Evolutionary conservation across 92 coral and sea anemone species (phyloP).

Genomic region (Hydrozoanthus gracilis): DNA sequence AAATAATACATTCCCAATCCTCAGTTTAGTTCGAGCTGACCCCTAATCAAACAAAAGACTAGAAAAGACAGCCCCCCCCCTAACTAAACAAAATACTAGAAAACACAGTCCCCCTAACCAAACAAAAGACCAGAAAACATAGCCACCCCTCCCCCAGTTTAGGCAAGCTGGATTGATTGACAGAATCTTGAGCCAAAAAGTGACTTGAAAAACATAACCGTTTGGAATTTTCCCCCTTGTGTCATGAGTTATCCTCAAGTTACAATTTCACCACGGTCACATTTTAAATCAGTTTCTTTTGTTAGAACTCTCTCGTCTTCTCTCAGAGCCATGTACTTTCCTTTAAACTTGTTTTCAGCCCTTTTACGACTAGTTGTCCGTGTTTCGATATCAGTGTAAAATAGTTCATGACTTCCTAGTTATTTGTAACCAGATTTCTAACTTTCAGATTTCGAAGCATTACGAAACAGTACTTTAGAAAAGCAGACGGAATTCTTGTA

Average conservation of each 20-base stretch:
- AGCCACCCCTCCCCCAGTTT: too few species aligned
- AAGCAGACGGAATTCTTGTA: conserved; percentile 92
- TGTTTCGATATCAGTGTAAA: background rate
- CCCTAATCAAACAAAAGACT: background rate
- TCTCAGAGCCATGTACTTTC: background rate
- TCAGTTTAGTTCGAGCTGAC: background rate
- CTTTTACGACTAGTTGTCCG: background rate
- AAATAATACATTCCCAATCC: too few species aligned
- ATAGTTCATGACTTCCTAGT: background rate
- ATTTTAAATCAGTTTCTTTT: too few species aligned
- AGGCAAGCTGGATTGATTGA: too few species aligned
- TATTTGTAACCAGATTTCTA: background rate
- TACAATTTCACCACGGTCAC: too few species aligned
- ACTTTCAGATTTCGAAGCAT: conserved; percentile 92
- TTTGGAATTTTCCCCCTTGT: too few species aligned
- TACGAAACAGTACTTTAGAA: conserved; percentile 94
- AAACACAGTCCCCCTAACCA: background rate
- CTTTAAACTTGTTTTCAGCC: background rate
- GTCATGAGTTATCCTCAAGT: too few species aligned
- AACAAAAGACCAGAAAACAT: background rate
- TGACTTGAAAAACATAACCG: too few species aligned
- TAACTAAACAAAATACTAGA: background rate
- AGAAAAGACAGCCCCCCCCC: background rate
- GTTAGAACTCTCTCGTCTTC: too few species aligned
- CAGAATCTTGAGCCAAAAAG: too few species aligned